These are phyloP conservation scores for Morone saxatilis DNA, from an alignment of 2,113 vertebrate genomes.

Conservation along the genomic window DNA sequence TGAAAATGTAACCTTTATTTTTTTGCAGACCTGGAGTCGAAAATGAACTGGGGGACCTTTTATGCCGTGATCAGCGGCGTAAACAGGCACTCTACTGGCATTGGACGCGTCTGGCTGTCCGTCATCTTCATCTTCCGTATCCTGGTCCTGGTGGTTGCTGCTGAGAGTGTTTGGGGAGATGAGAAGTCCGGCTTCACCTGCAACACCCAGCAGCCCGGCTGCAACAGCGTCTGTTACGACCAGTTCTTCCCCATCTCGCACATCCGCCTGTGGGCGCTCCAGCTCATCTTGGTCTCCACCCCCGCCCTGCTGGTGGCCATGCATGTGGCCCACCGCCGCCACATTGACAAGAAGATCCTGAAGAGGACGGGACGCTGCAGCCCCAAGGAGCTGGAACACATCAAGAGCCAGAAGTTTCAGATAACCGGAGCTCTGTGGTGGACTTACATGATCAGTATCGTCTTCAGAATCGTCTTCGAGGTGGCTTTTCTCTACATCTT, in stretches of 20 bases:
- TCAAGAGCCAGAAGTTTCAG: conserved; percentile 94
- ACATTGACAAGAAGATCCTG: conserved; percentile 94
- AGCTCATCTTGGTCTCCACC: conserved; percentile 96
- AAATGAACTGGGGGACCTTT: conserved; percentile 98
- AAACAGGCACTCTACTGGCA: conserved; percentile 97
- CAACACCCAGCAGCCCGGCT: conserved; percentile 98
- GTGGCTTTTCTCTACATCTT: conserved; percentile 96
- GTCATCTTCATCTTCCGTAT: conserved; percentile 99
- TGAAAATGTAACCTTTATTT: conserved; percentile 16
- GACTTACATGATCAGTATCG: conserved; percentile 95
- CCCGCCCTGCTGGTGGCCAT: conserved; percentile 96
- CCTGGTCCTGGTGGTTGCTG: conserved; percentile 96
- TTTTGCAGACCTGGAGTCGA: conserved; percentile 89
- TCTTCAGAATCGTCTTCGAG: conserved; percentile 94
- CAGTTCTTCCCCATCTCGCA: conserved; percentile 99
- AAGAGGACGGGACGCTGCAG: conserved; percentile 86
- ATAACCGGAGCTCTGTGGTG: conserved; percentile 95
- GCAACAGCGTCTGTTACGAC: conserved; percentile 98
- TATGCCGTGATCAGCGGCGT: conserved; percentile 96
- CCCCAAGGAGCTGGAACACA: conserved; percentile 91
- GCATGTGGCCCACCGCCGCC: conserved; percentile 97
- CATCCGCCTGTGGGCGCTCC: conserved; percentile 96
- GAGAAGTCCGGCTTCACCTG: conserved; percentile 96
- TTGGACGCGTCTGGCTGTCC: conserved; percentile 96
- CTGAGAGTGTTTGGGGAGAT: conserved; percentile 97